Conservation (phyloP, 2,888 invertebrate species). For the Pristionchus arcanus region DNA sequence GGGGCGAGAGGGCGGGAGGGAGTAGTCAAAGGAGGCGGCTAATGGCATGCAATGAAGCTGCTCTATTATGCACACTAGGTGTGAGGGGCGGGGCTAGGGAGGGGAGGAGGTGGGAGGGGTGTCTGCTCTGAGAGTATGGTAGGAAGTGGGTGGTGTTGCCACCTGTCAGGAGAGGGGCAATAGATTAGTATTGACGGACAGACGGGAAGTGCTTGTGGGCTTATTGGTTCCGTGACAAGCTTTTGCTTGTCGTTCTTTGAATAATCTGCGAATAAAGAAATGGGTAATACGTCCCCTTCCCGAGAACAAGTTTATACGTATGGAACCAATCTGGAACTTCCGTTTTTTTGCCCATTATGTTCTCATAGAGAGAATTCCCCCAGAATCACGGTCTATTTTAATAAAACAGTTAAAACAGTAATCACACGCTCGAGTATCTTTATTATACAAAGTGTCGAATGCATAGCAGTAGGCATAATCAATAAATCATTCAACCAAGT, state of each 20-base stretch:
- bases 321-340: too few species aligned
- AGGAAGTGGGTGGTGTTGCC: background rate
- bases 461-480: background rate
- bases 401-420: too few species aligned
- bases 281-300: too few species aligned
- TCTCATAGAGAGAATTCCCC: too few species aligned
- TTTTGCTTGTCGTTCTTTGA: too few species aligned
- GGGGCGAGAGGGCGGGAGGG: too few species aligned
- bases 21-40: background rate
- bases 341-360: too few species aligned
- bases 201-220: background rate
- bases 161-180: slow-evolving; percentile 7
- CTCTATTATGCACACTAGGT: background rate
- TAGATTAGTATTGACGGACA: background rate
- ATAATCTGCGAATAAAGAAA: too few species aligned
- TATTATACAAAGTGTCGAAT: slow-evolving; percentile 39
- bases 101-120: background rate
- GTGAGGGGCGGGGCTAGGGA: background rate
- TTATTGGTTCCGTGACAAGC: too few species aligned
- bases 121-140: background rate
- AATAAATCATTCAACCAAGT: slow-evolving; percentile 24
- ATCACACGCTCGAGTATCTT: slow-evolving; percentile 23
- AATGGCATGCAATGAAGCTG: background rate
- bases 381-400: too few species aligned
- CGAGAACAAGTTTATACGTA: too few species aligned